Conservation (phyloP, 2,888 invertebrate genomes). For the Teleiodes luculella region DNA sequence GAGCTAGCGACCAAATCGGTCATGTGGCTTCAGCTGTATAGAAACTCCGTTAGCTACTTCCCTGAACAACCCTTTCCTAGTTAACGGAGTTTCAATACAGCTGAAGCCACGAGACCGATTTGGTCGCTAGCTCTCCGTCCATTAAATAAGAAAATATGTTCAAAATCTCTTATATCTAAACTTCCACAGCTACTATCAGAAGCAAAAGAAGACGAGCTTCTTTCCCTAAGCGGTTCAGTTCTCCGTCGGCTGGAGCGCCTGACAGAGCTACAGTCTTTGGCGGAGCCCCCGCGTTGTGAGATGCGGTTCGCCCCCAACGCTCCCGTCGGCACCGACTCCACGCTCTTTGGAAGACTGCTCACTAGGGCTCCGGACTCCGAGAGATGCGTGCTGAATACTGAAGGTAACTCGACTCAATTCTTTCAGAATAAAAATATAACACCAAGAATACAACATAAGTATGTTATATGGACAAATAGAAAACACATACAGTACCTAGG, state of each 20-base stretch:
- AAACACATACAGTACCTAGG: too few relatives aligned
- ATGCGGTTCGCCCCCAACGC: conserved; percentile 58
- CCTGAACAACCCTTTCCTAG: too few relatives aligned
- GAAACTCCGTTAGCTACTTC: too few relatives aligned
- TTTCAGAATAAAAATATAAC: neutral
- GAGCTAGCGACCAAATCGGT: too few relatives aligned
- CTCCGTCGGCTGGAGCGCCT: conserved; percentile 82
- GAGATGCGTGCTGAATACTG: conserved; percentile 77
- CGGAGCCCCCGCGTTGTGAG: conserved; percentile 46
- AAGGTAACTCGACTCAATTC: conserved; percentile 63
- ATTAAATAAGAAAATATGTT: too few relatives aligned
- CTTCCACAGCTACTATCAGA: conserved; percentile 80
- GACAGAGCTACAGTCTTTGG: conserved; percentile 70
- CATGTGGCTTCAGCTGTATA: too few relatives aligned
- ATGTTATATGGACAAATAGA: too few relatives aligned
- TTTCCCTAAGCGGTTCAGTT: conserved; percentile 82
- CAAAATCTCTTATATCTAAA: too few relatives aligned
- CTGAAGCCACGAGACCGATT: too few relatives aligned
- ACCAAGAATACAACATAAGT: too few relatives aligned
- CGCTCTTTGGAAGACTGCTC: conserved; percentile 64
- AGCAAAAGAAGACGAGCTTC: conserved; percentile 84
- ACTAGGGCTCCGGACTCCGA: conserved; percentile 82
- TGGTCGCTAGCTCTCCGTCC: too few relatives aligned
- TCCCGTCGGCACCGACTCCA: conserved; percentile 45
- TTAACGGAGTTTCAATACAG: too few relatives aligned